Percentiles rank a stretch among this genome's conserved stretches.
These are phyloP conservation scores for Liposcelis brunnea DNA, from an alignment of 2,888 invertebrate species.

Conservation along the genomic window DNA sequence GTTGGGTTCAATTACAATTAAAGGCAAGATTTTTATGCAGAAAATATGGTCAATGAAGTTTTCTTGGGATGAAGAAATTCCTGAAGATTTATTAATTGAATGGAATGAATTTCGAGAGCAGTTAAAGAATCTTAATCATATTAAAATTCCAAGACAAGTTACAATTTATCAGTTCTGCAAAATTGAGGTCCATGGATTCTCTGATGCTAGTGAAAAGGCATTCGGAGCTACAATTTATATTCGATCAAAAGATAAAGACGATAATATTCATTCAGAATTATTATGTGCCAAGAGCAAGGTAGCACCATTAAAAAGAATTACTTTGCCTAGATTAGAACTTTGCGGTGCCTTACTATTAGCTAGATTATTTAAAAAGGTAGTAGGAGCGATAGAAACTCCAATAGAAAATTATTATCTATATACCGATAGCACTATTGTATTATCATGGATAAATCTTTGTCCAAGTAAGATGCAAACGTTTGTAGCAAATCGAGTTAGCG, in stretches of 20 bases:
- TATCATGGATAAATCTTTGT: constrained; percentile 16
- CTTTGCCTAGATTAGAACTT: constrained; percentile 15
- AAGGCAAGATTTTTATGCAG: constrained; percentile 16
- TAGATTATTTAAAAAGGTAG: constrained; percentile 13
- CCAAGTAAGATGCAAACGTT: constrained; percentile 18
- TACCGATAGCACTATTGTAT: constrained; percentile 18
- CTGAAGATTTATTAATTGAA: constrained; percentile 1
- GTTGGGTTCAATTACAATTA: constrained; percentile 16
- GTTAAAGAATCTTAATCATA: background rate
- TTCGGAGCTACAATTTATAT: constrained; percentile 8
- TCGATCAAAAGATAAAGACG: background rate
- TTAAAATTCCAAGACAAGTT: background rate
- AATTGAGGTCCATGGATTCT: background rate
- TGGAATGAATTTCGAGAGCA: background rate
- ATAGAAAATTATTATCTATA: background rate
- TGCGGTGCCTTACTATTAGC: constrained; percentile 15
- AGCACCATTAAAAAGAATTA: constrained; percentile 14
- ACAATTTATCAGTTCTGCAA: background rate
- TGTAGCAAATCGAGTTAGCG: constrained; percentile 17
- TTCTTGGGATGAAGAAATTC: constrained; percentile 17
- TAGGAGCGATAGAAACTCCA: background rate
- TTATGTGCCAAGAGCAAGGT: constrained; percentile 16
- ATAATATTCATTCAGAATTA: constrained; percentile 6
- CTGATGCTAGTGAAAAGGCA: constrained; percentile 1
- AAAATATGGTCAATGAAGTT: constrained; percentile 15